Conservation (phyloP, 92 coral and sea anemone species). For the Zoanthus sansibaricus region DNA sequence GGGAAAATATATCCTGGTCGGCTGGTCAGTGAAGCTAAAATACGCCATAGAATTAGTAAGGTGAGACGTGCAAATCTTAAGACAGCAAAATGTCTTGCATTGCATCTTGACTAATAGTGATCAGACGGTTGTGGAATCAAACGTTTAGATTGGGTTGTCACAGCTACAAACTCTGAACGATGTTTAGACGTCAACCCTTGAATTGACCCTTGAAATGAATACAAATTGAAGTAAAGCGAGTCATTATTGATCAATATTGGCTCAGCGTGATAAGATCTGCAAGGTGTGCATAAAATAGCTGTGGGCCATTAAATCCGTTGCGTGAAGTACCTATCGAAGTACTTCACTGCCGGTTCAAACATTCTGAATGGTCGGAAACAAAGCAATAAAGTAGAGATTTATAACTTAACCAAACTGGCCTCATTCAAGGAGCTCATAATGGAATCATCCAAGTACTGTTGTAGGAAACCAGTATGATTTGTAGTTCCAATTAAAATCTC, state of each 20-base stretch:
- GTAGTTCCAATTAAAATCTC: background rate
- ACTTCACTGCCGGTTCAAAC: background rate
- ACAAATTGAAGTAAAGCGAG: conserved; percentile 14
- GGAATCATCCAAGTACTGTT: background rate
- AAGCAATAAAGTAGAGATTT: conserved; percentile 16
- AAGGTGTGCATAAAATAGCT: conserved; percentile 25
- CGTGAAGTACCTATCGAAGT: conserved; percentile 26
- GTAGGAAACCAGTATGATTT: background rate
- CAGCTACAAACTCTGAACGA: conserved; percentile 15
- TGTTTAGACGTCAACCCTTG: conserved; percentile 30
- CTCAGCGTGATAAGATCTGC: background rate
- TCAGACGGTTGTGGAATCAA: background rate
- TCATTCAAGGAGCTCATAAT: background rate
- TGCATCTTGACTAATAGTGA: background rate
- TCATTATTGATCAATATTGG: conserved; percentile 29
- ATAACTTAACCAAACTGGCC: background rate
- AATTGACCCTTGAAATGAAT: conserved; percentile 29
- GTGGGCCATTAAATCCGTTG: conserved; percentile 16
- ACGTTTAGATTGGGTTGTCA: background rate
- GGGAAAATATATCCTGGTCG: conserved; percentile 38
- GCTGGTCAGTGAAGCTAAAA: background rate
- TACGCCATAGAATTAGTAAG: background rate
- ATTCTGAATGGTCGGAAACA: conserved; percentile 30
- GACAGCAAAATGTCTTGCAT: background rate
- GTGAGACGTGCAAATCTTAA: conserved; percentile 1